Evolutionary conservation across 1,140 invertebrate genomes (phyloP), one percentile per base, ranked within the genome.

Genomic region (Oedothorax gibbosus): DNA sequence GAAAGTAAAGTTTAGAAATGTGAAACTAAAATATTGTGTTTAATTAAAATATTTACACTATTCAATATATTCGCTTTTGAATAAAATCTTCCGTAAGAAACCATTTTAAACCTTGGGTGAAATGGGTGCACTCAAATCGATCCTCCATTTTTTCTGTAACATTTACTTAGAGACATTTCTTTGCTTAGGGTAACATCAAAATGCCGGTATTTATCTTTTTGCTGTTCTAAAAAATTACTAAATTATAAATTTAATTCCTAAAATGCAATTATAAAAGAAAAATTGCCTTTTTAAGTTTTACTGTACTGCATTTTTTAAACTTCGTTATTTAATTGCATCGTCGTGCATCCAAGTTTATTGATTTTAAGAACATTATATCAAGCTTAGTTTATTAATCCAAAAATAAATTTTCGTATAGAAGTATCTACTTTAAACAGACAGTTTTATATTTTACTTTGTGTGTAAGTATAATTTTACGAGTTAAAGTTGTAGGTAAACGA

Each of bases 1-100:
- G 69, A 71, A 71, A 71, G 69, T 71, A 51, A 71, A 71, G 54
- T 49, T 71, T 53, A 20, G 20, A 51, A 71, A 71, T 71, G 69
- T 71, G 69, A 49, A 18, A 53, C 35, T 35, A 53, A 20, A 71
- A 53, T 54, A 18, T 51, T 71, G 3, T n/a, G 7, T 53, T 15
- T 14, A 21, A 71, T 53, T 53, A 12, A 71, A 71, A 7, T 71
- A 11, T n/a, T n/a, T 10, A 51, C 6, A 71, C 8, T 18, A 1
- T 9, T n/a, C 11, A 15, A 50, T 18, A 71, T 53, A 53, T 20
- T 51, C 54, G 8, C 7, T 10, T 18, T 71, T 53, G 49, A 18
- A 21, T 53, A 21, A 15, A 15, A 21, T 71, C 54, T 71, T 71
- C 3, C 10, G 50, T 18, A 9, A 14, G 21, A 7, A 51, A 18